Evolutionary conservation across 1,140 invertebrate species (phyloP).

Genomic region (Lasioglossum baleicum): DNA sequence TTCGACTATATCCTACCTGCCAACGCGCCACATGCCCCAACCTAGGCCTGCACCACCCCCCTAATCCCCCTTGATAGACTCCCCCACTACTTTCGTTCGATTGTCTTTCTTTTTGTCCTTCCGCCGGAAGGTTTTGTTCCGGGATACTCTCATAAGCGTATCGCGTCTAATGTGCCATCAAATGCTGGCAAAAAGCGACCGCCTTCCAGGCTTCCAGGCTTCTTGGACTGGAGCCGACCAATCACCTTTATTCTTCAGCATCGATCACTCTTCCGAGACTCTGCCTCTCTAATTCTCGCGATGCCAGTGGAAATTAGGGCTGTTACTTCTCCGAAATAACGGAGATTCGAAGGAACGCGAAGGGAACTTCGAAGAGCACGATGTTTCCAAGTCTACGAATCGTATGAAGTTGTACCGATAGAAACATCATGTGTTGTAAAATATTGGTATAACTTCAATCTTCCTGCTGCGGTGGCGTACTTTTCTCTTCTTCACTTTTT

Average conservation of each 20-base stretch:
- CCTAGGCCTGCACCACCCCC: not conserved
- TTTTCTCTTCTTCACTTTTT: no score
- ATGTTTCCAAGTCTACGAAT: no score
- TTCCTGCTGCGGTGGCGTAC: no score
- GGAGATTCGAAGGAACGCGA: no score
- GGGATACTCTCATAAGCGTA: no score
- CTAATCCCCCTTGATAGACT: not conserved
- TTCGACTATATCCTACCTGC: slow-evolving; percentile 22
- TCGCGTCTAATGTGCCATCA: not conserved
- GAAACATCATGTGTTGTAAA: no score
- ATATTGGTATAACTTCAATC: no score
- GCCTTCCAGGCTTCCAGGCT: not conserved
- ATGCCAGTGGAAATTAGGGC: not conserved
- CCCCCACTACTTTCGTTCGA: not conserved
- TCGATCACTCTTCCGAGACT: not conserved
- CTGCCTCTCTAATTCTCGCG: not conserved
- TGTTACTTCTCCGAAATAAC: no score
- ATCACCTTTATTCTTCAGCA: not conserved
- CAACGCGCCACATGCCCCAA: slow-evolving; percentile 19
- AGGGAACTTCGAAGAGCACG: no score
- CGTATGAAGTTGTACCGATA: no score
- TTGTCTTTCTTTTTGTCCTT: not conserved
- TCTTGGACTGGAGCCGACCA: not conserved
- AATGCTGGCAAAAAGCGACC: not conserved
- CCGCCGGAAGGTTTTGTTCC: not conserved